Evolutionary conservation across 2,888 invertebrate genomes (phyloP).

Genomic region (Drosophila yooni): DNA sequence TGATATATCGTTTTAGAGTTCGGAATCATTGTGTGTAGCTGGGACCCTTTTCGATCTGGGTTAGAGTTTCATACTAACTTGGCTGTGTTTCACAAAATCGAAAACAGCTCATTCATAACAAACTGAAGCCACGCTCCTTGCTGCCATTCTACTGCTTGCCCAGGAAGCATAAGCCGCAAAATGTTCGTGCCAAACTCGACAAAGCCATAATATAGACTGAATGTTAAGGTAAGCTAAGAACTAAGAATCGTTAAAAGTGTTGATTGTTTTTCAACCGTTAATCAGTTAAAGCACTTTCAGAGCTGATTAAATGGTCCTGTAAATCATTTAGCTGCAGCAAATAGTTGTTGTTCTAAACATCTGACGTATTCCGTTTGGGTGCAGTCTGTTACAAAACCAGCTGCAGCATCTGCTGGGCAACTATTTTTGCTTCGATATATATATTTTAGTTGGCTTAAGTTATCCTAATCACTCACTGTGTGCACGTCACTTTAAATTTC

Average conservation of each 20-base stretch:
- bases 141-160: not conserved
- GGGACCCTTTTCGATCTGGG: not conserved
- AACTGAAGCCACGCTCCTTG: not conserved
- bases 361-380: not conserved
- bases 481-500: conserved; percentile 57
- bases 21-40: not conserved
- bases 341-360: not conserved
- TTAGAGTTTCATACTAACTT: not conserved
- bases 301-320: not conserved
- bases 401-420: not conserved
- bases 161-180: no score
- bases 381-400: not conserved
- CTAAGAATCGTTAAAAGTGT: not conserved
- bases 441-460: conserved; percentile 15
- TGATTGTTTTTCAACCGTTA: not conserved
- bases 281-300: not conserved
- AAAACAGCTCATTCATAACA: not conserved
- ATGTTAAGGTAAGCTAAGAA: not conserved
- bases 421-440: not conserved
- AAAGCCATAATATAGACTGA: not conserved
- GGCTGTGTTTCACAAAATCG: no score
- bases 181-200: no score
- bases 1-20: conserved; percentile 3
- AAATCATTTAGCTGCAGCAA: not conserved
- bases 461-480: conserved; percentile 25